Conservation (phyloP, 2,797 vertebrate species). For the Microtus californicus region DNA sequence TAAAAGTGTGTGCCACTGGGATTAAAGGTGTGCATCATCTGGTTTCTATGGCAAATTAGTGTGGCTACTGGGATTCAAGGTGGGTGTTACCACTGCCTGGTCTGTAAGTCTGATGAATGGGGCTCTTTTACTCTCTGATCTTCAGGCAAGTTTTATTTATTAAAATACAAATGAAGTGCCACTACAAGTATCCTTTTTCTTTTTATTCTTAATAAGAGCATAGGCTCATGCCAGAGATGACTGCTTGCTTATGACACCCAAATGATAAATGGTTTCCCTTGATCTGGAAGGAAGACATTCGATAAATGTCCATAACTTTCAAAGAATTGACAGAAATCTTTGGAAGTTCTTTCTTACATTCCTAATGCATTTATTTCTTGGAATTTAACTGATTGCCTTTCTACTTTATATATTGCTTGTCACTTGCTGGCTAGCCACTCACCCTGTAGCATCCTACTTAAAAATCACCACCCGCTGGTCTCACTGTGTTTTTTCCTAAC, state of each 20-base stretch:
- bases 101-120: too few species aligned
- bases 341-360: background rate
- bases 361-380: background rate
- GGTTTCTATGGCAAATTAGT: too few species aligned
- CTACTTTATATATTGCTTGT: background rate
- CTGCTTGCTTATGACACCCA: background rate
- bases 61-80: too few species aligned
- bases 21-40: too few species aligned
- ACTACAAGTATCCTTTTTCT: background rate
- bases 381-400: background rate
- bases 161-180: too few species aligned
- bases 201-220: slow-evolving; percentile 7
- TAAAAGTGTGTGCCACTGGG: too few species aligned
- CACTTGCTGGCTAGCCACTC: background rate
- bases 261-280: background rate
- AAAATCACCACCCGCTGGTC: background rate
- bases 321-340: slow-evolving; percentile 23
- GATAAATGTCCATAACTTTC: background rate
- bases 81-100: too few species aligned
- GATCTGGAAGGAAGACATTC: background rate
- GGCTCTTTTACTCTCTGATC: too few species aligned
- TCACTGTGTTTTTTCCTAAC: background rate
- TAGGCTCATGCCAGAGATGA: slow-evolving; percentile 9
- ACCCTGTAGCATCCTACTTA: background rate
- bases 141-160: too few species aligned